A percentile compares a stretch with the other conserved stretches of the same genome.
Evolutionary conservation across 1,140 invertebrate genomes (phyloP).

Genomic region (Aphaenogaster floridana): DNA sequence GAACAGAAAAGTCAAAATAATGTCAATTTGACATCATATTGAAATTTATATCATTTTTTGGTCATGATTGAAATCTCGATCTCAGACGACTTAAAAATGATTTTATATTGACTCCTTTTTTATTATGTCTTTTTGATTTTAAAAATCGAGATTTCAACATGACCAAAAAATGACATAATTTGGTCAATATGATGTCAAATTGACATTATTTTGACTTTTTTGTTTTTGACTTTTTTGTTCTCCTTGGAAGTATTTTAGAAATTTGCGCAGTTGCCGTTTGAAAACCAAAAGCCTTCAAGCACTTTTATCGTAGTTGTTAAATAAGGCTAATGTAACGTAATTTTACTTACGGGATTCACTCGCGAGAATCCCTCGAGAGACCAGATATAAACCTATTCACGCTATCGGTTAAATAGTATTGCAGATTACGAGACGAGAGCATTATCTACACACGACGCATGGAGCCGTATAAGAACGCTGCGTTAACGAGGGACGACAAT

Average conservation of each 20-base stretch:
- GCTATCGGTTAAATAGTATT: constrained; percentile 50
- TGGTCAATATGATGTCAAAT: too few species aligned
- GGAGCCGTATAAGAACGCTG: constrained; percentile 53
- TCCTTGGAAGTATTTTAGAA: not conserved
- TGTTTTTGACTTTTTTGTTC: too few species aligned
- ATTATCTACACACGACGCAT: constrained; percentile 51
- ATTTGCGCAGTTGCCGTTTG: not conserved
- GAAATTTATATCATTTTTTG: too few species aligned
- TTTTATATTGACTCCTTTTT: too few species aligned
- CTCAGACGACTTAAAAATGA: too few species aligned
- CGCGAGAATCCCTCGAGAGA: not conserved
- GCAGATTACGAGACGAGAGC: constrained; percentile 51
- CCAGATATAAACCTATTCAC: not conserved
- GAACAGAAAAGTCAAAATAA: too few species aligned
- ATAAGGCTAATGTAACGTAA: not conserved
- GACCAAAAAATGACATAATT: too few species aligned
- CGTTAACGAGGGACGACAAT: constrained; percentile 74
- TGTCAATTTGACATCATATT: too few species aligned
- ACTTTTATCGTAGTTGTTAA: not conserved
- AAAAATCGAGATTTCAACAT: too few species aligned
- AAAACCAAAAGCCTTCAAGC: not conserved
- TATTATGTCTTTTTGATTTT: too few species aligned
- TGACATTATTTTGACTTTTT: too few species aligned
- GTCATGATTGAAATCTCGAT: too few species aligned
- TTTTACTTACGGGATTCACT: not conserved